These are phyloP conservation scores for Amphiprion ocellaris DNA, from an alignment of 2,113 vertebrate species.

Conservation along the genomic window DNA sequence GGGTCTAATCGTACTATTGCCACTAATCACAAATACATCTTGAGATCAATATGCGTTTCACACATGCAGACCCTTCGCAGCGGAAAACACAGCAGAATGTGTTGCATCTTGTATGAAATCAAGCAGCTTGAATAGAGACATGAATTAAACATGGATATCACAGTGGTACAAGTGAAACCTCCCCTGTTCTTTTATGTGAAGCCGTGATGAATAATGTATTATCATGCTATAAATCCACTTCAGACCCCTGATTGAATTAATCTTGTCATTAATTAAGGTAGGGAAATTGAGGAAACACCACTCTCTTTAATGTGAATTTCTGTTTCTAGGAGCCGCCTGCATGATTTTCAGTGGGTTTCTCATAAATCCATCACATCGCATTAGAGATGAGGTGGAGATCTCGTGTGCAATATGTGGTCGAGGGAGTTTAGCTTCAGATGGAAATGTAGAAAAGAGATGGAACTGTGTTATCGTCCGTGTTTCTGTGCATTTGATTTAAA, in stretches of 20 bases:
- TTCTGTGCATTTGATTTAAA: too few species aligned
- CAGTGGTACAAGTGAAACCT: slow-evolving; percentile 26
- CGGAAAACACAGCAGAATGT: slow-evolving; percentile 17
- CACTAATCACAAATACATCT: slow-evolving; percentile 58
- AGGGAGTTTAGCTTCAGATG: neutral
- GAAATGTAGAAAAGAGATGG: slow-evolving; percentile 8
- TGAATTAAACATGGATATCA: slow-evolving; percentile 65
- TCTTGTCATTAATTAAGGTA: slow-evolving; percentile 70
- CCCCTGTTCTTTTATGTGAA: slow-evolving; percentile 53
- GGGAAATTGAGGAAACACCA: slow-evolving; percentile 44
- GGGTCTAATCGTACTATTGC: slow-evolving; percentile 59
- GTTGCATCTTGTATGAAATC: slow-evolving; percentile 40
- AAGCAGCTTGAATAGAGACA: slow-evolving; percentile 30
- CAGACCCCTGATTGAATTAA: slow-evolving; percentile 64
- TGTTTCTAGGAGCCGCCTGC: neutral
- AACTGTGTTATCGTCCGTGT: too few species aligned
- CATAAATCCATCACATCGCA: neutral
- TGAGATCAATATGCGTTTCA: slow-evolving; percentile 68
- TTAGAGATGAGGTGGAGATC: neutral
- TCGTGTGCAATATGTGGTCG: neutral
- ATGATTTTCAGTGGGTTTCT: neutral
- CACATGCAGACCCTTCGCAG: slow-evolving; percentile 35
- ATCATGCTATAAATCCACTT: slow-evolving; percentile 61
- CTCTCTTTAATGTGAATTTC: neutral
- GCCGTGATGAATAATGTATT: slow-evolving; percentile 62